Conservation (phyloP, 2,797 vertebrate species). For the Percopsis omiscomaycus region DNA sequence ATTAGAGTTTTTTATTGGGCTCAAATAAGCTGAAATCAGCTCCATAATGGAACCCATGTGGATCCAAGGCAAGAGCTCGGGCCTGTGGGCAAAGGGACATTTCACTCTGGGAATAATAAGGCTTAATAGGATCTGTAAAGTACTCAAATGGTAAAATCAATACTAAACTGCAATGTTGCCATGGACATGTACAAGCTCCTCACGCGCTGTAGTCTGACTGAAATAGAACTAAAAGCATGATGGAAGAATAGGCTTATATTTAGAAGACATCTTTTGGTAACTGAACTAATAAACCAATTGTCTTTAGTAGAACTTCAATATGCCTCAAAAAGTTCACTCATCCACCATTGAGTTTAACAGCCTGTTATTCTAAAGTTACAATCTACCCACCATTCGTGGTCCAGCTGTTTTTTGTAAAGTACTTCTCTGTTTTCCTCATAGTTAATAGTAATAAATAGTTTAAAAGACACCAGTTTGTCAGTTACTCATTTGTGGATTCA, state of each 20-base stretch:
- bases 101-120: slow-evolving; percentile 58
- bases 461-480: too few relatives aligned
- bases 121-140: slow-evolving; percentile 71
- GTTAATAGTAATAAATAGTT: too few relatives aligned
- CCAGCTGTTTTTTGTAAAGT: too few relatives aligned
- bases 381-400: too few relatives aligned
- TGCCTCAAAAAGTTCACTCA: too few relatives aligned
- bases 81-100: slow-evolving; percentile 57
- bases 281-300: background rate
- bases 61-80: slow-evolving; percentile 44
- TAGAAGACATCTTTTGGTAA: background rate
- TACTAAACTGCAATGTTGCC: slow-evolving; percentile 68
- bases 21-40: slow-evolving; percentile 53
- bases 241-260: background rate
- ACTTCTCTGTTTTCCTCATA: too few relatives aligned
- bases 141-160: slow-evolving; percentile 71
- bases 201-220: too few relatives aligned
- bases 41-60: slow-evolving; percentile 57
- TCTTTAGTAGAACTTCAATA: too few relatives aligned
- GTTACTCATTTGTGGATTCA: too few relatives aligned
- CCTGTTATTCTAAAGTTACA: too few relatives aligned
- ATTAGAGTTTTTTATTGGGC: slow-evolving; percentile 58
- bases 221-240: too few relatives aligned
- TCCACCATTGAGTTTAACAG: too few relatives aligned
- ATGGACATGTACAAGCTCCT: slow-evolving; percentile 50